Base-by-base conservation (phyloP, 2,797 vertebrate genomes). In the Benthosema pterotum region DNA sequence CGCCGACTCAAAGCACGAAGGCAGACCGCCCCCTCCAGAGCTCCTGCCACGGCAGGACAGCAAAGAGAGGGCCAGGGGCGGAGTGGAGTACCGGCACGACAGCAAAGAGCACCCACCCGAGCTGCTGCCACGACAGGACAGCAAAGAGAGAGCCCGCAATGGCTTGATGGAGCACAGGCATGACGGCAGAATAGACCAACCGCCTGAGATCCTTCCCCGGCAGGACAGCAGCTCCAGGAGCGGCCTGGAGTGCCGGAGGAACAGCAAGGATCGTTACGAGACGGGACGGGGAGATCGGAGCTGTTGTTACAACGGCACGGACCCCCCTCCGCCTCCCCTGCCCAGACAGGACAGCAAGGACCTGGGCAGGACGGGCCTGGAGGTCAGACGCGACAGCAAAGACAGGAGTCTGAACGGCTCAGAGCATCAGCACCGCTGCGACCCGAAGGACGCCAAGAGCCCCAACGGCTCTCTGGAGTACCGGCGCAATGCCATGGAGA, bases 301-400 rank as follows among this genome's bases (percentile, higher is more conserved):
- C 62, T 76, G 63, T 55, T 78, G 63, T 55, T 78, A 86, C 67
- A 90, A 86, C 1, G 85, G 86, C 19, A 82, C 63, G 28, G 88
- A 89, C 43, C 47, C 68, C 38, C 85, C 82, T 60, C 86, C 79
- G 18, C 83, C 85, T 43, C 74, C 49, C 22, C 57, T 89, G n/a
- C 80, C 87, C 49, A 82, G 85, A 13, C 87, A 87, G 72, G 88
- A 91, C 51, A 87, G 90, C 78, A 96, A 95, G 90, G 95, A 97
- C 62, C 83, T 85, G 42, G 67, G 60, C 58, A 80, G 71, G 61
- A 89, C 87, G 8, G 88, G 88, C 17, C 84, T 89, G 0, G 90
- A 91, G 63, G 74, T 75, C 45, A 87, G 88, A 45, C 67, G 84
- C 56, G 89, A 91, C 64, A 89, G 90, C 79, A 92, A 90, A 63